These are phyloP conservation scores for Taphrorychus bicolor DNA, from an alignment of 2,888 invertebrate genomes.

Conservation along the genomic window DNA sequence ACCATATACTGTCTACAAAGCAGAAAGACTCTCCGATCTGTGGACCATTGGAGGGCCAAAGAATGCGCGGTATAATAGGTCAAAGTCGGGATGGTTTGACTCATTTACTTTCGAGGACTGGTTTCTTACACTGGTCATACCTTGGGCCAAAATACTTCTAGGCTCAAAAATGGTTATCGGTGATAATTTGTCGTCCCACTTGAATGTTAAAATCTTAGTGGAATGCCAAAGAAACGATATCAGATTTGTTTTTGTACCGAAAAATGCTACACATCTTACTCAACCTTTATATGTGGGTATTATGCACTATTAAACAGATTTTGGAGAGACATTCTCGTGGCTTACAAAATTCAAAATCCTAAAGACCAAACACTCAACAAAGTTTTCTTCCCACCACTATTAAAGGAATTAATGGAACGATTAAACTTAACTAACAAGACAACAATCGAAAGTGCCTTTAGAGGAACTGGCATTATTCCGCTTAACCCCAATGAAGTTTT, in stretches of 20 bases:
- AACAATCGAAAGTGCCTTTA: background rate
- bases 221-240: conserved; percentile 21
- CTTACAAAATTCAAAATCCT: conserved; percentile 8
- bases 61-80: conserved; percentile 47
- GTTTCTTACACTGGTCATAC: conserved; percentile 43
- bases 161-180: conserved; percentile 48
- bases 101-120: conserved; percentile 41
- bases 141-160: conserved; percentile 40
- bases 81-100: conserved; percentile 47
- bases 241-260: conserved; percentile 12
- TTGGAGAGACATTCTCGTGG: conserved; percentile 10
- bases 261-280: conserved; percentile 11
- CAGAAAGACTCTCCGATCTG: conserved; percentile 46
- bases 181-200: conserved; percentile 41
- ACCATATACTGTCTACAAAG: conserved; percentile 47
- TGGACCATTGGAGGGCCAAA: no score
- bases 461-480: conserved; percentile 11
- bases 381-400: background rate
- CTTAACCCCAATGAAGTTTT: conserved; percentile 2
- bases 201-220: conserved; percentile 28
- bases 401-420: conserved; percentile 2
- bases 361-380: conserved; percentile 2
- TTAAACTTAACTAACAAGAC: background rate
- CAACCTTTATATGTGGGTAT: no score
- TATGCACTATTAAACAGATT: conserved; percentile 8